Percentiles rank a stretch among this genome's conserved stretches.
Evolutionary conservation across 2,888 invertebrate genomes (phyloP).

Genomic region (Pachliopta kotzebuea): DNA sequence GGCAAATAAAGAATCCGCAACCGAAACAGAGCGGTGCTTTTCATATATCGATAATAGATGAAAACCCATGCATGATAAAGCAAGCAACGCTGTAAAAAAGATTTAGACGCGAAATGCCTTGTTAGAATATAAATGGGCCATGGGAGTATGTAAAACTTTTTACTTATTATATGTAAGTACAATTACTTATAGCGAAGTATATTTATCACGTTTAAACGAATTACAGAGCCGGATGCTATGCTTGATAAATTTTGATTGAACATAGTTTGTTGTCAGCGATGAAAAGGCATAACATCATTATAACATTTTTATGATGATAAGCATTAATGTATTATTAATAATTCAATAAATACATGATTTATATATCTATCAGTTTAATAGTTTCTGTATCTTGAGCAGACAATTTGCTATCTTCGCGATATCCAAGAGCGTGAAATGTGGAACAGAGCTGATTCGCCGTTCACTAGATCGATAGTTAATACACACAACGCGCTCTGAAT

Average conservation of each 20-base stretch:
- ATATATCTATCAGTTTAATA: no score
- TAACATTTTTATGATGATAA: no score
- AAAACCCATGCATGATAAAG: slow-evolving; percentile 29
- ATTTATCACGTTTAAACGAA: no score
- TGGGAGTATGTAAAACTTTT: slow-evolving; percentile 14
- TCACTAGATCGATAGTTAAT: slow-evolving; percentile 74
- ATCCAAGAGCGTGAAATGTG: slow-evolving; percentile 68
- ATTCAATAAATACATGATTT: no score
- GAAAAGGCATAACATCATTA: neutral
- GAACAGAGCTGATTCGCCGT: slow-evolving; percentile 61
- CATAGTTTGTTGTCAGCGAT: neutral
- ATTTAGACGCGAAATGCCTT: slow-evolving; percentile 42
- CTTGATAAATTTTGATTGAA: neutral
- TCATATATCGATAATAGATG: slow-evolving; percentile 26
- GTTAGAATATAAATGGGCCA: slow-evolving; percentile 40
- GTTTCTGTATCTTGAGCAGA: slow-evolving; percentile 11
- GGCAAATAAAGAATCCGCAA: slow-evolving; percentile 30
- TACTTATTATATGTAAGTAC: neutral
- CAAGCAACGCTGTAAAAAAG: slow-evolving; percentile 35
- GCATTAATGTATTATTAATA: neutral
- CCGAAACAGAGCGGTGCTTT: slow-evolving; percentile 18
- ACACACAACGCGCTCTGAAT: slow-evolving; percentile 70
- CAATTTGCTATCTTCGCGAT: slow-evolving; percentile 44
- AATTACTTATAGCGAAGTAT: neutral
- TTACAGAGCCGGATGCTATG: neutral